Evolutionary conservation across 2,113 vertebrate genomes (phyloP).

Genomic region (Rhabdornis inornatus): DNA sequence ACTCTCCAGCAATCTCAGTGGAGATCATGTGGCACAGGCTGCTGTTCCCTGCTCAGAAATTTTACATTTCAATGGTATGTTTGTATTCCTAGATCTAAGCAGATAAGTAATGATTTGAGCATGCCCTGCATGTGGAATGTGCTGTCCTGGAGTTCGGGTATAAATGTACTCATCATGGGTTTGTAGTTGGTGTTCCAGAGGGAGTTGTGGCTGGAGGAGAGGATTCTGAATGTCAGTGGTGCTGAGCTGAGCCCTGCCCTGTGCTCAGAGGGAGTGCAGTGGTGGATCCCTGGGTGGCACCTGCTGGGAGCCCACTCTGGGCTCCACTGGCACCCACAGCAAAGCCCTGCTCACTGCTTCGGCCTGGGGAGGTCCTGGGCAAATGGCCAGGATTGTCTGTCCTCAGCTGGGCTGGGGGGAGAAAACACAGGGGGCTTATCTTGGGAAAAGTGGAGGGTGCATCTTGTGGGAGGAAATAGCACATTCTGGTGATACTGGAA

Average conservation of each 20-base stretch:
- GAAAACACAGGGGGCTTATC: background rate
- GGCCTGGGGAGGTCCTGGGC: background rate
- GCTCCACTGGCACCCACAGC: background rate
- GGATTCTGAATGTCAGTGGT: background rate
- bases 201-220: background rate
- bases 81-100: conserved; percentile 34
- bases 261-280: background rate
- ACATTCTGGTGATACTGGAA: background rate
- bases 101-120: background rate
- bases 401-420: background rate
- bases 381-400: background rate
- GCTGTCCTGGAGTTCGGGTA: background rate
- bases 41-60: background rate
- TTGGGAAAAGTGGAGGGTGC: background rate
- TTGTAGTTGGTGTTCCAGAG: background rate
- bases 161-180: background rate
- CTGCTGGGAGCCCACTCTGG: background rate
- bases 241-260: background rate
- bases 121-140: conserved; percentile 3
- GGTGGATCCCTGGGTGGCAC: background rate
- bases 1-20: conserved; percentile 29
- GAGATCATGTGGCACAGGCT: background rate
- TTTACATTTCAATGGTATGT: conserved; percentile 39
- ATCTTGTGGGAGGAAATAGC: background rate
- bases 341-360: background rate